Evolutionary conservation across 2,888 invertebrate species (phyloP), one percentile per base, ranked within the genome.

Genomic region (Acholoe squamosa): DNA sequence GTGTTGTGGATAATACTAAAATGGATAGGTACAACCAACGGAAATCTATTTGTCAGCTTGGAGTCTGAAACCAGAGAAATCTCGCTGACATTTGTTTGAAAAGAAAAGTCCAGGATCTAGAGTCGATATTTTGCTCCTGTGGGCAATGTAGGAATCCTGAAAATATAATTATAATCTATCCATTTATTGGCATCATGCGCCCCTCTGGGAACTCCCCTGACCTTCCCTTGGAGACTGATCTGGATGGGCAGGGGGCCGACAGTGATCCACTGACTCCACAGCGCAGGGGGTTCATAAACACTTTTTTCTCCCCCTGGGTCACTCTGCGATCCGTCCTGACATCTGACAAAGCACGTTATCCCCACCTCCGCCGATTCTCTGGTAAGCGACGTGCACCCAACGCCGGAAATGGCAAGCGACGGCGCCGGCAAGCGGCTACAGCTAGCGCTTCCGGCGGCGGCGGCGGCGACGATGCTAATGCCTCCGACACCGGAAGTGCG

Each of bases 281-380:
- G 19, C 80, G 80, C 16, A 34, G 80, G 22, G 80, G 80, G 0
- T 34, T 80, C 19, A 80, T 80, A 19, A 43, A 80, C 34, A 80
- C 80, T 43, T 33, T 80, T 19, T 80, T 80, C 80, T 34, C 33
- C 34, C 80, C 80, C 80, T 80, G 80, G 80, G 33, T 14, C 34
- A 80, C 33, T 0, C 80, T 80, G 34, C 33, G 80, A 22, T 80
- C 80, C 0, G 80, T 43, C 22, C 33, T 80, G 12, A 80, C 34
- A 1, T 14, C 33, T 3, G 80, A 80, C 34, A 80, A 80, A 43
- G 80, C 80, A 43, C 80, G 80, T 5, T 80, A 80, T 22, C n/a
- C 71, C 0, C 71, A 71, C 25, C 19, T 7, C 61, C 61, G 61
- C 19, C 61, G 61, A 1, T 28, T 28, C 71, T 80, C 80, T 14